phyloP scores from a whole-genome alignment of 2,888 invertebrate genomes.

The Torymus auratus region DNA sequence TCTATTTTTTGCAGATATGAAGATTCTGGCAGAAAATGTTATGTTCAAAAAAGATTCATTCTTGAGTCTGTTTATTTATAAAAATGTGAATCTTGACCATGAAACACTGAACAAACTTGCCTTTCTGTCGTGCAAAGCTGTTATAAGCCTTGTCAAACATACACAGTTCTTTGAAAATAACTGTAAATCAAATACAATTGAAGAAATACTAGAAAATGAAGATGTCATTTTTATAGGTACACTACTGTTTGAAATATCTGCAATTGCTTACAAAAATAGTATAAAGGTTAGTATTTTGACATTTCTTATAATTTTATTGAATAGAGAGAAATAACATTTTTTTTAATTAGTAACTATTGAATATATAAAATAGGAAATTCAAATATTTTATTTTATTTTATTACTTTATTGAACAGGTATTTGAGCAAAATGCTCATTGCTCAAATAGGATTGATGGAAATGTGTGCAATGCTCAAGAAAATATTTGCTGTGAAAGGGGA shows the following conservation, averaged over 20 bases:
- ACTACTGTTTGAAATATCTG: slow-evolving; percentile 78
- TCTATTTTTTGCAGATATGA: background rate
- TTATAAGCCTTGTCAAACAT: slow-evolving; percentile 30
- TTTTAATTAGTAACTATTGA: background rate
- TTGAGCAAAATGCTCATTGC: slow-evolving; percentile 11
- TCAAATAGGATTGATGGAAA: background rate
- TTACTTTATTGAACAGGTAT: slow-evolving; percentile 12
- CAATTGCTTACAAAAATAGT: slow-evolving; percentile 34
- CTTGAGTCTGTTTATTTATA: slow-evolving; percentile 34
- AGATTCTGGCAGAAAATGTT: background rate
- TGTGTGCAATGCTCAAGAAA: background rate
- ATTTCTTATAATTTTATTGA: background rate
- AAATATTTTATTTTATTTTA: background rate
- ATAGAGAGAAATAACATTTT: background rate
- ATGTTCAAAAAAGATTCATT: slow-evolving; percentile 19
- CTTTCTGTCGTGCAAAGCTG: slow-evolving; percentile 19
- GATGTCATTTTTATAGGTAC: slow-evolving; percentile 79
- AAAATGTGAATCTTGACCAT: slow-evolving; percentile 15
- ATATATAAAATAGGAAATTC: background rate
- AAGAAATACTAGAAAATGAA: slow-evolving; percentile 68
- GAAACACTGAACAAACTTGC: slow-evolving; percentile 9
- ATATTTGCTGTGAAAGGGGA: slow-evolving; percentile 46
- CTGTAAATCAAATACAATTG: slow-evolving; percentile 23
- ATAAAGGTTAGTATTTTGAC: slow-evolving; percentile 34
- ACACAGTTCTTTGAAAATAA: slow-evolving; percentile 79